Conservation (phyloP, 2,888 invertebrate genomes). For the Mesoligia furuncula region DNA sequence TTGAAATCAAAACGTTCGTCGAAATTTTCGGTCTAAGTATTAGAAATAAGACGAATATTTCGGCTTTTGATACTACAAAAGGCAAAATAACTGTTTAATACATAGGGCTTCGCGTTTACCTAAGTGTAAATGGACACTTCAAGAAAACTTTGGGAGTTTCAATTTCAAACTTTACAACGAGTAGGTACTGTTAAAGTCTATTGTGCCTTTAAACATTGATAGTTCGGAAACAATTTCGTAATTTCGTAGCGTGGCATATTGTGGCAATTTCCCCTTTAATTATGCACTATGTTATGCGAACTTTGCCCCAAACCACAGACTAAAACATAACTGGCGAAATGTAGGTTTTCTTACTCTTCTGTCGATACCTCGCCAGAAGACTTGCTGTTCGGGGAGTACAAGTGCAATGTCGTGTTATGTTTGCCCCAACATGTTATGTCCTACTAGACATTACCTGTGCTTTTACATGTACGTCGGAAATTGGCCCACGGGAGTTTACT, state of each 20-base stretch:
- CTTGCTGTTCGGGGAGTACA: too few relatives aligned
- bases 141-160: constrained; percentile 8
- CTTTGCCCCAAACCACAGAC: neutral
- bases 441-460: neutral
- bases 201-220: neutral
- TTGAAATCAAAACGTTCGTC: neutral
- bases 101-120: constrained; percentile 3
- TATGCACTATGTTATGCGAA: neutral
- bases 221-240: constrained; percentile 1
- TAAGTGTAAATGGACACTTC: constrained; percentile 29
- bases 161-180: constrained; percentile 25
- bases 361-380: too few relatives aligned
- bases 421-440: neutral
- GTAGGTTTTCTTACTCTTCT: neutral
- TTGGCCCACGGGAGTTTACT: neutral
- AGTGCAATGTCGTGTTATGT: neutral
- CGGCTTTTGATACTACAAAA: constrained; percentile 1
- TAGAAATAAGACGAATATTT: constrained; percentile 11
- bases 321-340: neutral
- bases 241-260: neutral
- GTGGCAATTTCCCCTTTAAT: neutral
- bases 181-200: constrained; percentile 1
- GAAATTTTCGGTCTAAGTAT: neutral
- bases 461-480: neutral
- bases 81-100: constrained; percentile 4